Conservation (phyloP, 1,140 invertebrate genomes). For the Sitophilus oryzae region DNA sequence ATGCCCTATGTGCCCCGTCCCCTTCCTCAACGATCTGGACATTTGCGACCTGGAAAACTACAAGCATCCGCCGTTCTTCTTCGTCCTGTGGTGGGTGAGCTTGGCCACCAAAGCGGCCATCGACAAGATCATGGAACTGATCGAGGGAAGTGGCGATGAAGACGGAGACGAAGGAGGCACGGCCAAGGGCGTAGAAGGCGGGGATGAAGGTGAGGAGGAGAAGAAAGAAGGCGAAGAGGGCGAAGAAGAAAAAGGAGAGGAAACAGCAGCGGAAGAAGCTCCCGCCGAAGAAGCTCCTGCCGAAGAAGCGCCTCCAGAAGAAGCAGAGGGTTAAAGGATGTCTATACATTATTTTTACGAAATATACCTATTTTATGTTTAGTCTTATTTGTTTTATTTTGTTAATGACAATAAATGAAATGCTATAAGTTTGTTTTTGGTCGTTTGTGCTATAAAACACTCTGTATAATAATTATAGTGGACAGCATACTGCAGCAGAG, state of each 20-base stretch:
- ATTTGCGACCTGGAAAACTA: conserved; percentile 17
- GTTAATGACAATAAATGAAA: no score
- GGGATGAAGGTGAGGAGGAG: conserved; percentile 3
- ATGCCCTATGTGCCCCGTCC: conserved; percentile 9
- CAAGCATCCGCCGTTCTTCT: conserved; percentile 20
- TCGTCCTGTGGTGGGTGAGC: conserved; percentile 10
- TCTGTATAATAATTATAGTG: no score
- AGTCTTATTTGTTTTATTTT: no score
- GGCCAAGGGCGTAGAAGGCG: background rate
- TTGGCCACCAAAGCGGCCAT: conserved; percentile 1
- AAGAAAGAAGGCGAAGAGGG: background rate
- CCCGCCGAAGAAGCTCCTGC: background rate
- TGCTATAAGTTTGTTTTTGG: no score
- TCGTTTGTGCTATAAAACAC: no score
- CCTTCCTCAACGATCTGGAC: conserved; percentile 13
- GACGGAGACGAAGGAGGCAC: background rate
- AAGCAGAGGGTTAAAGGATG: no score
- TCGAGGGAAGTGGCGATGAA: conserved; percentile 1
- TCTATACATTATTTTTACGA: no score
- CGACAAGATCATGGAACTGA: conserved; percentile 14
- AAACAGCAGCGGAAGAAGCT: conserved; percentile 5
- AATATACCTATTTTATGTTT: no score
- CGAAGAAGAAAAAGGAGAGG: conserved; percentile 1
- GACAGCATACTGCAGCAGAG: no score
- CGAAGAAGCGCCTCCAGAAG: no score